Percentiles rank a stretch among this genome's conserved stretches.
Conservation (phyloP, 2,888 invertebrate genomes). For the Idaea straminata region DNA sequence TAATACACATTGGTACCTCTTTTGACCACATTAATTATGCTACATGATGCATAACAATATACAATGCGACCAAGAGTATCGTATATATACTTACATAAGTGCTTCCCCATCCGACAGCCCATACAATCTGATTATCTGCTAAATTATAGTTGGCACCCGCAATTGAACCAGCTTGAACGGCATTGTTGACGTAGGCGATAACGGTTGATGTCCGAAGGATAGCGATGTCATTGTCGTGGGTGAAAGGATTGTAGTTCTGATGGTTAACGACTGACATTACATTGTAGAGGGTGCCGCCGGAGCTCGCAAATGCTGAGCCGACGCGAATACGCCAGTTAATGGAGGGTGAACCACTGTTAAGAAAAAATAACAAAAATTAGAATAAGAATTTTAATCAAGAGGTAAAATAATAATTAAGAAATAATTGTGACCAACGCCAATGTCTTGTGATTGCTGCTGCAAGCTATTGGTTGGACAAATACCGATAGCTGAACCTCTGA, state of each 20-base stretch:
- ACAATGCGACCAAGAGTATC: not conserved
- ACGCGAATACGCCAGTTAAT: slow-evolving; percentile 35
- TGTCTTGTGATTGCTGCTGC: too few relatives aligned
- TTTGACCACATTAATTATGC: too few relatives aligned
- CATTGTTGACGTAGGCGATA: slow-evolving; percentile 24
- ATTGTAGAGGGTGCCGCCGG: slow-evolving; percentile 32
- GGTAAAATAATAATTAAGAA: too few relatives aligned
- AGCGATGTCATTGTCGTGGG: slow-evolving; percentile 37
- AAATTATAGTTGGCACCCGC: slow-evolving; percentile 45
- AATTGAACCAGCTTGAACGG: slow-evolving; percentile 33
- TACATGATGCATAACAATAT: slow-evolving; percentile 1
- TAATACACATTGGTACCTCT: too few relatives aligned
- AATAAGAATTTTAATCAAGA: not conserved
- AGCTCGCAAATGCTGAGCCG: slow-evolving; percentile 40
- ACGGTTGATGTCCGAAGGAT: slow-evolving; percentile 31
- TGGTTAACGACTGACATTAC: slow-evolving; percentile 29
- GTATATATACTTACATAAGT: slow-evolving; percentile 34
- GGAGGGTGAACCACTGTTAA: slow-evolving; percentile 28
- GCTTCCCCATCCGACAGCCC: slow-evolving; percentile 52
- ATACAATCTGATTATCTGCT: slow-evolving; percentile 41
- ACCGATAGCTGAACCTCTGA: too few relatives aligned
- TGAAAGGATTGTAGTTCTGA: slow-evolving; percentile 29
- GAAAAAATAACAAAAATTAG: not conserved
- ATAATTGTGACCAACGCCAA: too few relatives aligned
- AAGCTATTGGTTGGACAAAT: too few relatives aligned